Evolutionary conservation across 2,888 invertebrate species (phyloP).

Genomic region (Pandemis corylana): DNA sequence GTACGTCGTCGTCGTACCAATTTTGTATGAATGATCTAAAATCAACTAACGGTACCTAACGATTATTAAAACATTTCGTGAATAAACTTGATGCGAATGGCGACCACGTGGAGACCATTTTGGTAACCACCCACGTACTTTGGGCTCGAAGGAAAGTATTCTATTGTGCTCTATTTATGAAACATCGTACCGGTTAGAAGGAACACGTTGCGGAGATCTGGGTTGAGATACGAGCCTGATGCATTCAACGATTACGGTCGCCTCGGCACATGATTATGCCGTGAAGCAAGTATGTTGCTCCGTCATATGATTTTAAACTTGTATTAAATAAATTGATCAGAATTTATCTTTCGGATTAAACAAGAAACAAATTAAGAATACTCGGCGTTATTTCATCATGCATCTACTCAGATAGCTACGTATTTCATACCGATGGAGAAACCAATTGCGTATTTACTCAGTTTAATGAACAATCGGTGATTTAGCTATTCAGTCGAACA

Average conservation of each 20-base stretch:
- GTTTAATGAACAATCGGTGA: conserved; percentile 6
- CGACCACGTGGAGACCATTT: conserved; percentile 35
- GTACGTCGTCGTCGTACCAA: background rate
- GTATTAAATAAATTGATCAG: conserved; percentile 31
- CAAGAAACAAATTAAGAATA: background rate
- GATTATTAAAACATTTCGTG: conserved; percentile 1
- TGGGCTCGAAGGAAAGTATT: conserved; percentile 45
- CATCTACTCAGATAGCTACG: background rate
- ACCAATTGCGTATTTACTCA: background rate
- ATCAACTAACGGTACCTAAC: conserved; percentile 11
- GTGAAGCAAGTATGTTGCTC: conserved; percentile 32
- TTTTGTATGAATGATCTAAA: conserved; percentile 14
- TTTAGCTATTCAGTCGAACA: conserved; percentile 15
- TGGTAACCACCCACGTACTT: conserved; percentile 39
- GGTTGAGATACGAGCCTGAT: conserved; percentile 49
- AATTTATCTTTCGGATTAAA: background rate
- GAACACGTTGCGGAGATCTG: conserved; percentile 55
- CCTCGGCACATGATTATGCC: conserved; percentile 51
- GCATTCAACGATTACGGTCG: conserved; percentile 49
- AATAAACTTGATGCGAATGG: conserved; percentile 28
- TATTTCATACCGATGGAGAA: background rate
- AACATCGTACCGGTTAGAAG: conserved; percentile 54
- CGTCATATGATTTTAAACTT: conserved; percentile 33
- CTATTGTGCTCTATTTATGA: conserved; percentile 64
- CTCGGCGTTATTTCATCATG: background rate